These are phyloP conservation scores for Geopemphigus sp. DNA, from an alignment of 1,140 invertebrate species.

Conservation along the genomic window DNA sequence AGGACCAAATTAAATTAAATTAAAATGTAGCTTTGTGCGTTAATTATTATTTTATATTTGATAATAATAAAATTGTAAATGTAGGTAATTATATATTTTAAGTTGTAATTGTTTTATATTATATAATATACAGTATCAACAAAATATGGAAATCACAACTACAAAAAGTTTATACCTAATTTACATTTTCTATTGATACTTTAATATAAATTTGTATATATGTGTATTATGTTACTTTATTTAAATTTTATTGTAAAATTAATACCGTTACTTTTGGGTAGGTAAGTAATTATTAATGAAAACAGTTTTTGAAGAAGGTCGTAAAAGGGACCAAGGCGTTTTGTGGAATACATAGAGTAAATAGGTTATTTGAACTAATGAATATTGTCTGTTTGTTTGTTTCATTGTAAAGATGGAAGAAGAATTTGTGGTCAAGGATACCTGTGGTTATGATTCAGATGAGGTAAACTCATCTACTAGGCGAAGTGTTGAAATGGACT, in stretches of 20 bases:
- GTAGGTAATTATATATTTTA: neutral
- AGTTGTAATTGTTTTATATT: neutral
- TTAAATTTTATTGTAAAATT: neutral
- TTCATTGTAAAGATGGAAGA: slow-evolving; percentile 45
- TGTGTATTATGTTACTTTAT: slow-evolving; percentile 14
- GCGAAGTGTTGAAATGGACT: slow-evolving; percentile 45
- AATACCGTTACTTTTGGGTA: slow-evolving; percentile 7
- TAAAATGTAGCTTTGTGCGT: neutral
- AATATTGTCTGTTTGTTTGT: slow-evolving; percentile 44
- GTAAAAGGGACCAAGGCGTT: slow-evolving; percentile 45
- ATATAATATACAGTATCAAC: neutral
- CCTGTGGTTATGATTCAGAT: slow-evolving; percentile 45
- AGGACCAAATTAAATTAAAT: slow-evolving; percentile 35
- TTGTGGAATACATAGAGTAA: neutral
- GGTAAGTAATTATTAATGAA: slow-evolving; percentile 13
- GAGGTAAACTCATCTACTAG: slow-evolving; percentile 33
- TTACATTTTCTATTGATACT: neutral
- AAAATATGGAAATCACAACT: neutral
- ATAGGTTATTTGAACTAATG: slow-evolving; percentile 34
- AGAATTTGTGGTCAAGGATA: slow-evolving; percentile 40
- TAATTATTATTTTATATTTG: slow-evolving; percentile 9
- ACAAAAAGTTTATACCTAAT: neutral
- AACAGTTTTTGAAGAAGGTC: slow-evolving; percentile 39
- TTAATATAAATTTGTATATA: neutral
- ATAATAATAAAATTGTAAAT: neutral